Base-by-base conservation (phyloP, 37 sponge, comb jelly and placozoan genomes). In the Agelas oroides region DNA sequence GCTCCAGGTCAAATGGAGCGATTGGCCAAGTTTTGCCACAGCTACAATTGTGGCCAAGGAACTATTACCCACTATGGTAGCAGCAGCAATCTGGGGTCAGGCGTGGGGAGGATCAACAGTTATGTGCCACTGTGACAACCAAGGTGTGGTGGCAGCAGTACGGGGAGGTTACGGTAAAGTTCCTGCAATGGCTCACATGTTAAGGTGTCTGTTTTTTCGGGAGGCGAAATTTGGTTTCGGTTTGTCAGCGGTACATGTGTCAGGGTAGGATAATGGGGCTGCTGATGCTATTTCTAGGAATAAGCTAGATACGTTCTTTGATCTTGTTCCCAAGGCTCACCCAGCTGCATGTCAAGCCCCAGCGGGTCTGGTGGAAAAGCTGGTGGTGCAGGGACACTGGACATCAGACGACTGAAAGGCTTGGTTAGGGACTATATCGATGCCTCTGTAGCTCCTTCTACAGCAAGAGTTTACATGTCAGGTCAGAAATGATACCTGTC, bases 81-180 rank as follows among this genome's bases (percentile, higher is more conserved):
- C 70, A 11, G 38, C 70, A 33, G 70, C 70, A 33, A 39, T 70
- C 8, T 70, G 70, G 70, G 70, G 65, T 65, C 24, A 16, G 12
- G 25, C 13, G 24, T 65, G 65, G 65, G 23, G 25, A 25, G 65
- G 65, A 23, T 21, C 70, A 27, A 12, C 20, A 28, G 70, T 70
- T 19, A 11, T 70, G 70, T 70, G 70, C 19, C 70, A 70, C 20
- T 70, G 70, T 70, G 70, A 70, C 30, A 70, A 70, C 39, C 21
- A 13, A 39, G 70, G 38, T 14, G 70, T 28, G 14, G 70, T 70
- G 8, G 35, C 70, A 8, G 70, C 39, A 17, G 39, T 70, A 13
- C 8, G 19, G 35, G 70, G 70, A 28, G 70, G 70, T 34, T 70
- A 70, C 19, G 21, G 70, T 28, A 70, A 70, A 32, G 70, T 36